Conservation (phyloP, 2,797 vertebrate species). For the Amphiprion clarkii region DNA sequence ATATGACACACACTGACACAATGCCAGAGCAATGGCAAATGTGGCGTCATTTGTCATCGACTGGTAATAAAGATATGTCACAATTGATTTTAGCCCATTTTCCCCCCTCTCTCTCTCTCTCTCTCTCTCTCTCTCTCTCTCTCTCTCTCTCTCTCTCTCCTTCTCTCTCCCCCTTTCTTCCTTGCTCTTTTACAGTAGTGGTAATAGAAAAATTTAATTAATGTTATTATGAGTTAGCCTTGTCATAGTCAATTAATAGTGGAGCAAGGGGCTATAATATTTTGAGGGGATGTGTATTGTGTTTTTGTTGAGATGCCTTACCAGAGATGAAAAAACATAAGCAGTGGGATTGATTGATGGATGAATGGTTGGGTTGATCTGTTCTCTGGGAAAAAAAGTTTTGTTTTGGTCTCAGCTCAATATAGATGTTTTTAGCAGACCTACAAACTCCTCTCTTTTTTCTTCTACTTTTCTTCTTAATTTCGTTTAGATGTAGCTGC, state of each 20-base stretch:
- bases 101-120: constrained; percentile 8
- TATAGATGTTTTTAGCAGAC: constrained; percentile 60
- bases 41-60: constrained; percentile 80
- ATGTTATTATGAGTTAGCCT: constrained; percentile 67
- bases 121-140: constrained; percentile 19
- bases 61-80: constrained; percentile 85
- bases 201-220: constrained; percentile 62
- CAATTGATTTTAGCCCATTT: constrained; percentile 78
- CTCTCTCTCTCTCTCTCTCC: not conserved
- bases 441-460: constrained; percentile 34
- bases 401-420: constrained; percentile 41
- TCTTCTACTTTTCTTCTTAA: constrained; percentile 1
- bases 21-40: constrained; percentile 78
- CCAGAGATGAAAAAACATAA: constrained; percentile 41
- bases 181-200: constrained; percentile 48
- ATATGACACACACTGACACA: constrained; percentile 80
- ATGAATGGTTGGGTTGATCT: constrained; percentile 31
- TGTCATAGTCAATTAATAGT: constrained; percentile 73
- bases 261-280: constrained; percentile 53
- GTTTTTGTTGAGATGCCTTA: constrained; percentile 42
- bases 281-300: constrained; percentile 44
- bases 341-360: constrained; percentile 7
- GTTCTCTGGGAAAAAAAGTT: constrained; percentile 30
- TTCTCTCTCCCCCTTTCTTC: constrained; percentile 2
- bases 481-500: constrained; percentile 33